Evolutionary conservation across 2,797 vertebrate genomes (phyloP), one percentile per base, ranked within the genome.

Genomic region (Sardinella longiceps): DNA sequence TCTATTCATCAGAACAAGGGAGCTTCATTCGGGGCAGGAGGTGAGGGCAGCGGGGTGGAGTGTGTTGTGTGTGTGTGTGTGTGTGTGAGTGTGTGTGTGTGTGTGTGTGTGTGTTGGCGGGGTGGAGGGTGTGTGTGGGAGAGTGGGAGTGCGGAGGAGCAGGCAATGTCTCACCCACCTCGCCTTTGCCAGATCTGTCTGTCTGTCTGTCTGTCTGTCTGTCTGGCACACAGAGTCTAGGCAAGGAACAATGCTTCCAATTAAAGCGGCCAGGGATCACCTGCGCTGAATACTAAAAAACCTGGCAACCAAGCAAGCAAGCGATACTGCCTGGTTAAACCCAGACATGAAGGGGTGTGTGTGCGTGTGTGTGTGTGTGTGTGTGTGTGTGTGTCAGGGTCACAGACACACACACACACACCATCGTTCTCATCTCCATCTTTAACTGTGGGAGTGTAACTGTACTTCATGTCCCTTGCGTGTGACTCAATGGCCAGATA

Each of bases 1-100:
- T 77, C 70, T 77, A 77, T 77, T 77, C 70, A 77, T 77, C 37
- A 6, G 10, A 77, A 77, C 70, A 77, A 77, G 70, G 37, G 70
- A 23, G 37, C 33, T 77, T 23, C 33, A 43, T 43, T 77, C 18
- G 70, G 37, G 70, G 6, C 70, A 77, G 70, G 30, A 33, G 63
- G 25, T 70, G 63, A 33, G 28, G 30, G n/a, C n/a, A n/a, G 28
- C 28, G 56, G 63, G 60, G 28, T 14, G 63, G 63, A 14, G n/a
- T n/a, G n/a, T n/a, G n/a, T n/a, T n/a, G 63, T 28, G 28, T 30
- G 63, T n/a, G n/a, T n/a, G n/a, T 28, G 12, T 15, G 63, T 33
- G 28, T 2, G 33, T 5, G 30, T 14, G 30, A 18, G 33, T 15
- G 66, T 15, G 33, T n/a, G n/a, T n/a, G n/a, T n/a, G n/a, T n/a